A percentile compares a stretch with the other conserved stretches of the same genome.
Evolutionary conservation across 1,140 invertebrate genomes (phyloP).

Genomic region (Lordiphosa stackelbergi): DNA sequence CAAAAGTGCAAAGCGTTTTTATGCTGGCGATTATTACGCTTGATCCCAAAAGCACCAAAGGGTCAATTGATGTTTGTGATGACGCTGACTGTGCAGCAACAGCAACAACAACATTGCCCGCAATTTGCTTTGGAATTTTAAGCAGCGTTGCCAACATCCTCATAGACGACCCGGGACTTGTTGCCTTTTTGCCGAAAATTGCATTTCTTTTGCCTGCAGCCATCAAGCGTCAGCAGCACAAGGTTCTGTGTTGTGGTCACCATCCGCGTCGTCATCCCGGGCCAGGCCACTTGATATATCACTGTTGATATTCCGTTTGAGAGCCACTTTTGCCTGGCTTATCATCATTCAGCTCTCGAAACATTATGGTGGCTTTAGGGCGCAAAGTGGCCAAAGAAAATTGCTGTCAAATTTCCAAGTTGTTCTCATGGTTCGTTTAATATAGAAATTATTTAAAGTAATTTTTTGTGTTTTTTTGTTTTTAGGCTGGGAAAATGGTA

Average conservation of each 20-base stretch:
- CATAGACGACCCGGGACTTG: slow-evolving; percentile 2
- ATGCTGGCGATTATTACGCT: slow-evolving; percentile 76
- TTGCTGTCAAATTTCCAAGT: slow-evolving; percentile 58
- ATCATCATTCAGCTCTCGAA: slow-evolving; percentile 9
- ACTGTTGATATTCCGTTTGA: slow-evolving; percentile 44
- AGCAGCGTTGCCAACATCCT: slow-evolving; percentile 48
- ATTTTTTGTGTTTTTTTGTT: neutral
- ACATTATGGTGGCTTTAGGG: slow-evolving; percentile 34
- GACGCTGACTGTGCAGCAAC: slow-evolving; percentile 52
- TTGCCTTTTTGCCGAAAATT: slow-evolving; percentile 54
- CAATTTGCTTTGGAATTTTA: slow-evolving; percentile 76
- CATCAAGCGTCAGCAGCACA: slow-evolving; percentile 53
- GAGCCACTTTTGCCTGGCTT: slow-evolving; percentile 2
- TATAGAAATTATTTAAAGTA: slow-evolving; percentile 66
- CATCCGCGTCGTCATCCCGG: neutral
- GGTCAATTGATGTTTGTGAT: slow-evolving; percentile 77
- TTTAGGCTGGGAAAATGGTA: slow-evolving; percentile 10
- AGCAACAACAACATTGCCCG: slow-evolving; percentile 39
- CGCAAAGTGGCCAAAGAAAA: slow-evolving; percentile 26
- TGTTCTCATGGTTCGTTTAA: slow-evolving; percentile 68
- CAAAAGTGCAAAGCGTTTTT: slow-evolving; percentile 75
- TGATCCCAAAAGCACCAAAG: slow-evolving; percentile 73
- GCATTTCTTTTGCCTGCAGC: slow-evolving; percentile 61
- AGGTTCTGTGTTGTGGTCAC: slow-evolving; percentile 21
- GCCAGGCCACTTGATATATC: slow-evolving; percentile 56